These are phyloP conservation scores for Axinella damicornis DNA, from an alignment of 37 sponge, comb jelly and placozoan species.

Conservation along the genomic window DNA sequence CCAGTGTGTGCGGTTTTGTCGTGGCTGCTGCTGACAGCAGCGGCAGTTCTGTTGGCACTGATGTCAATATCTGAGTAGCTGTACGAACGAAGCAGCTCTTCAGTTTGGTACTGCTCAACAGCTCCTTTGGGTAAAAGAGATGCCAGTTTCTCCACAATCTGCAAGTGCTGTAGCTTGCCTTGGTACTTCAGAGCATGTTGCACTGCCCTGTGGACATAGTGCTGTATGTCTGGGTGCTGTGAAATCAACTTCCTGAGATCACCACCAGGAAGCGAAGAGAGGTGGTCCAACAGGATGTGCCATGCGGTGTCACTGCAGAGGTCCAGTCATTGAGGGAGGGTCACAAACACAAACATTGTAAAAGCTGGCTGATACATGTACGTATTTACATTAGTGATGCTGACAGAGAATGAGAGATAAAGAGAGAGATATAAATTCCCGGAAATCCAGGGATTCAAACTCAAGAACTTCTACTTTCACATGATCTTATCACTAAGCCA, in stretches of 20 bases:
- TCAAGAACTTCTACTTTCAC: no score
- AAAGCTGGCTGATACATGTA: no score
- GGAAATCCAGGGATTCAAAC: no score
- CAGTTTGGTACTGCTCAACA: constrained; percentile 1
- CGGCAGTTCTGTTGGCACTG: no score
- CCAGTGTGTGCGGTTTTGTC: neutral
- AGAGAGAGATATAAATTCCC: no score
- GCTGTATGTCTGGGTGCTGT: constrained; percentile 43
- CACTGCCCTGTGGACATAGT: constrained; percentile 50
- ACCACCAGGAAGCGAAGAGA: neutral
- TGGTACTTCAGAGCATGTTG: constrained; percentile 13
- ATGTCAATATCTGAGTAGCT: constrained; percentile 11
- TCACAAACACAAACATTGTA: neutral
- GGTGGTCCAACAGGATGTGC: neutral
- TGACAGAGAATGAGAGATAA: no score
- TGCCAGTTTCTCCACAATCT: constrained; percentile 4
- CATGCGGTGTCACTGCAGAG: neutral
- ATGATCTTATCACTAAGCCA: no score
- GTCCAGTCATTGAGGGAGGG: no score
- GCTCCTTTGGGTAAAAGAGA: constrained; percentile 19
- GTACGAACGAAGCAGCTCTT: constrained; percentile 2
- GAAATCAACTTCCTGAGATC: neutral
- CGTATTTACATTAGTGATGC: no score
- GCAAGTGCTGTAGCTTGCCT: neutral
- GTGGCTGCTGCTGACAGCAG: neutral